phyloP scores from a whole-genome alignment of 2,113 vertebrate genomes.

The Silurus asotus region DNA sequence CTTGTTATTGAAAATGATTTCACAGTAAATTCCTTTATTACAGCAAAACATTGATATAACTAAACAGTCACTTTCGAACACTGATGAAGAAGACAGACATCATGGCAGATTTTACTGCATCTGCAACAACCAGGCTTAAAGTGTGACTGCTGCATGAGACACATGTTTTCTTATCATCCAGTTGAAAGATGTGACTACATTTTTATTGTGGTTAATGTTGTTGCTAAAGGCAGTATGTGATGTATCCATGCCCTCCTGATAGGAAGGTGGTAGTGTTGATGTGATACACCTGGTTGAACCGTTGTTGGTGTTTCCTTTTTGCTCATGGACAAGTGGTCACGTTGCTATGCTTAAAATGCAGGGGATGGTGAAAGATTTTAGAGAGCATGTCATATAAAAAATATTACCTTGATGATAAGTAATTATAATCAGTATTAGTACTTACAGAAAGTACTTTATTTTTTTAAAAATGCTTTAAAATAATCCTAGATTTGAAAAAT shows the following conservation, averaged over 20 bases:
- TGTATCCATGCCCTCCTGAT: too few relatives aligned
- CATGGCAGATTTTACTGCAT: constrained; percentile 43
- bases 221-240: too few relatives aligned
- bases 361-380: background rate
- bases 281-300: too few relatives aligned
- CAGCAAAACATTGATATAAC: background rate
- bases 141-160: constrained; percentile 48
- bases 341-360: too few relatives aligned
- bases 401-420: background rate
- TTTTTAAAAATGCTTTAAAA: background rate
- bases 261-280: too few relatives aligned
- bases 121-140: constrained; percentile 42
- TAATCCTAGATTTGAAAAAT: background rate
- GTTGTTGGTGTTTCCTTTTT: too few relatives aligned
- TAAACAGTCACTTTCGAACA: background rate
- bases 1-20: background rate
- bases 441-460: background rate
- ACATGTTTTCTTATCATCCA: constrained; percentile 42
- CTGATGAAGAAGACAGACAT: background rate
- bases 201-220: too few relatives aligned
- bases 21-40: background rate
- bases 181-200: background rate
- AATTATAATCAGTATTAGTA: background rate
- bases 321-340: too few relatives aligned
- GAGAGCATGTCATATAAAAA: background rate